Base-by-base conservation (phyloP, 2,797 vertebrate genomes). In the Odontamblyopus lacepedii region DNA sequence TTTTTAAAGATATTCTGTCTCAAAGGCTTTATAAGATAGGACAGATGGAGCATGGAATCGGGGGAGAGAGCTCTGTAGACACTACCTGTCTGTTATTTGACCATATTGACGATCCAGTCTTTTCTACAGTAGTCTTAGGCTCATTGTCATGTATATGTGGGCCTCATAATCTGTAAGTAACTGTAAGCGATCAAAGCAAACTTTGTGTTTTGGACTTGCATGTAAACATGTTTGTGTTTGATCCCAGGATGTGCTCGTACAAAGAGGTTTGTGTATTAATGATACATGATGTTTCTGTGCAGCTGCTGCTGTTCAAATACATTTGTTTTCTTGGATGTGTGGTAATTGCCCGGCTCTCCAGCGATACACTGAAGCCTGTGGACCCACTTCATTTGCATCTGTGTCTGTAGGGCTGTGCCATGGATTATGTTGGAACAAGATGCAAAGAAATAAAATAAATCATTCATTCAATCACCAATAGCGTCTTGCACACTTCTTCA, bases 281-380 rank as follows among this genome's bases (percentile, higher is more conserved):
- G 27, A 66, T 66, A 51, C 64, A 55, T 18, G 11, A 19, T 53
- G 48, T 30, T 13, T 53, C 18, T 7, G 44, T 50, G 44, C 44
- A 53, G 41, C 48, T 51, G 48, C 16, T 23, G 23, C 16, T 19
- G n/a, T 30, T 32, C 48, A 53, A 55, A 67, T 13, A n/a, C 23
- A 57, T 70, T 48, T 70, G 68, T 59, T 70, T 41, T 70, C 48
- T 53, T 53, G 26, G 44, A 29, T 66, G 65, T 53, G 50, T 67
- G 48, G 26, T 53, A 67, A 67, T 67, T 67, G 65, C 27, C 65
- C 29, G 16, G 50, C 50, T 32, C 65, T 67, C 50, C 48, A 29
- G 23, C 9, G 44, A 51, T 27, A 50, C 63, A 30, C 29, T 18
- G 26, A 44, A 51, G 29, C 65, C 51, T 67, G 65, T 30, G 53